Evolutionary conservation across 2,888 invertebrate species (phyloP).

Genomic region (Ophion slaviceki): DNA sequence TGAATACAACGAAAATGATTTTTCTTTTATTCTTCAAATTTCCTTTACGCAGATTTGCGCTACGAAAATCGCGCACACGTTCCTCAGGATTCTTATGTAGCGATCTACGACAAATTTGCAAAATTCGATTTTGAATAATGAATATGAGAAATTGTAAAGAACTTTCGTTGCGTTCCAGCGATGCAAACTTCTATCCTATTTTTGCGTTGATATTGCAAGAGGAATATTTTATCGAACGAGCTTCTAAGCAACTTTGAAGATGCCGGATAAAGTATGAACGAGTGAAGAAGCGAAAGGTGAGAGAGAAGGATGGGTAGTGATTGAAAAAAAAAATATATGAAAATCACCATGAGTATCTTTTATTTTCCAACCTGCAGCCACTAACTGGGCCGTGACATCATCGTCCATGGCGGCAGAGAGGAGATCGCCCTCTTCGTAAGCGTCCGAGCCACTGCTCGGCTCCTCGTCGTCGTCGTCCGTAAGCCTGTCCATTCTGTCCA

Average conservation of each 20-base stretch:
- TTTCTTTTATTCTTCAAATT: no score
- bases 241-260: background rate
- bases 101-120: no score
- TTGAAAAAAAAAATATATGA: slow-evolving; percentile 75
- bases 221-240: background rate
- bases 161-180: no score
- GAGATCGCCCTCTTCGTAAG: slow-evolving; percentile 93
- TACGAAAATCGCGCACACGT: no score
- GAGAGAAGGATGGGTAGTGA: slow-evolving; percentile 26
- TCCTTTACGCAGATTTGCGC: no score
- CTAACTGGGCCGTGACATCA: slow-evolving; percentile 97
- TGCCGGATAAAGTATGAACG: background rate
- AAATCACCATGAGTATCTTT: slow-evolving; percentile 84
- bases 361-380: slow-evolving; percentile 93
- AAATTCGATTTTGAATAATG: no score
- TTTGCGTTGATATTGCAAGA: background rate
- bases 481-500: slow-evolving; percentile 80
- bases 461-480: slow-evolving; percentile 93
- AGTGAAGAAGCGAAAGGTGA: slow-evolving; percentile 1
- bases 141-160: no score
- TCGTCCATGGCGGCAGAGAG: slow-evolving; percentile 94
- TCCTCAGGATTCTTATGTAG: no score
- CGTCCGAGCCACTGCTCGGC: slow-evolving; percentile 91
- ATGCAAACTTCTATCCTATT: background rate
- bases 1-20: no score